Percentiles rank a stretch among this genome's conserved stretches.
phyloP scores from a whole-genome alignment of 2,113 vertebrate genomes.

The Mustelus asterias region DNA sequence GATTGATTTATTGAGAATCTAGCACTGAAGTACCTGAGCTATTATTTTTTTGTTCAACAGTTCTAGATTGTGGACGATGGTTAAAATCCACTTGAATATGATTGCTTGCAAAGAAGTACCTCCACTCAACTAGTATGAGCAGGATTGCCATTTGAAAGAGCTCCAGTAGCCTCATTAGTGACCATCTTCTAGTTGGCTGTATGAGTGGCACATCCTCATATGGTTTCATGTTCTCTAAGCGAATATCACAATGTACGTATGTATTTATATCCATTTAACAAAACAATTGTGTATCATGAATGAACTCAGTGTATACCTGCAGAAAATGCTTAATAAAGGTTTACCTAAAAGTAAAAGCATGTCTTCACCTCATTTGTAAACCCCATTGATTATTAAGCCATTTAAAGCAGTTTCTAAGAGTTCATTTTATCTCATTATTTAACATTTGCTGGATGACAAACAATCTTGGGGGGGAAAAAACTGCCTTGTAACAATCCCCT shows the following conservation, averaged over 20 bases:
- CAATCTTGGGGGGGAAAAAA: not conserved
- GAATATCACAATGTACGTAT: no score
- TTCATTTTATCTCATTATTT: not conserved
- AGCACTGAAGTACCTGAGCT: not conserved
- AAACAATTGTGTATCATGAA: not conserved
- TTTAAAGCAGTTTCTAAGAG: not conserved
- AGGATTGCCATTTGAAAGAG: not conserved
- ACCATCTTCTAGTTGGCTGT: not conserved
- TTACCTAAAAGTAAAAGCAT: not conserved
- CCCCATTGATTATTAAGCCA: not conserved
- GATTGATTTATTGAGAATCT: not conserved
- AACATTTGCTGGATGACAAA: not conserved
- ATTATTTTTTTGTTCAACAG: not conserved
- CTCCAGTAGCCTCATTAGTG: not conserved
- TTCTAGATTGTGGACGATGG: not conserved
- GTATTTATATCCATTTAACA: not conserved
- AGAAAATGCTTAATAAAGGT: not conserved
- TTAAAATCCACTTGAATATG: not conserved
- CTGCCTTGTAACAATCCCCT: not conserved
- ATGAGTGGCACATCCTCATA: not conserved
- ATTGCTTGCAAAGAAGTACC: not conserved
- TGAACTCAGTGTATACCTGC: not conserved
- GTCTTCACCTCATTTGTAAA: not conserved
- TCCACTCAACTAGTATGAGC: not conserved
- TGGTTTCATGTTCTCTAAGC: not conserved